A percentile compares a stretch with the other conserved stretches of the same genome.
Conservation (phyloP, 2,888 invertebrate species). For the Ophraella communa region DNA sequence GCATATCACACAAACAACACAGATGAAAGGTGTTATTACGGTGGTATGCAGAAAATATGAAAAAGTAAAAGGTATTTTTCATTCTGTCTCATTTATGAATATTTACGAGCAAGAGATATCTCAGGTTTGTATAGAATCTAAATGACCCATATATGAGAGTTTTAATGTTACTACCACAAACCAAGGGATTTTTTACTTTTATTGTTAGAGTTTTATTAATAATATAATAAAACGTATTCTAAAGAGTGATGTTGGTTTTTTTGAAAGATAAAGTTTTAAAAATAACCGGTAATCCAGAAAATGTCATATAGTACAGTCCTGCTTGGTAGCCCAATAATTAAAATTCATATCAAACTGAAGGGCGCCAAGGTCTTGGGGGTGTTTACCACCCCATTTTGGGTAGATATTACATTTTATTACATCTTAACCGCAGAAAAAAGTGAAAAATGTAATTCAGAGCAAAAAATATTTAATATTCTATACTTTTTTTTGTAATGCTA, state of each 20-base stretch:
- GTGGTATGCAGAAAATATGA: neutral
- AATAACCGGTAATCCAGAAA: neutral
- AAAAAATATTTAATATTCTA: no score
- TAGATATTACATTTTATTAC: no score
- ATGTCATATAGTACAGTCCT: no score
- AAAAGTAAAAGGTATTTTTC: neutral
- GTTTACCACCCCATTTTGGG: no score
- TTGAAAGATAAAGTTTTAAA: neutral
- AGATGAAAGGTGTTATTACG: neutral
- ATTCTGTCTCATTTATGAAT: conserved; percentile 5
- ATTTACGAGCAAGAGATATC: neutral
- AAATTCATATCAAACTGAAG: no score
- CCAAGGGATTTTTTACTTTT: neutral
- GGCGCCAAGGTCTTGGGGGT: no score
- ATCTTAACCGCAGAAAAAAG: no score
- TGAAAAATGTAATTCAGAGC: no score
- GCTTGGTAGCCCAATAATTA: no score
- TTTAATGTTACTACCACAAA: neutral
- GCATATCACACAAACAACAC: neutral
- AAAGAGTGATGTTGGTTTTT: neutral
- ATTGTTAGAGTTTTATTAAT: neutral
- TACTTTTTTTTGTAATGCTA: no score
- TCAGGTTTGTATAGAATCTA: neutral
- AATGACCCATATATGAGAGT: conserved; percentile 2
- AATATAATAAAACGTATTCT: neutral